Base-by-base conservation (phyloP, 2,113 vertebrate genomes). In the Trachemys scripta region DNA sequence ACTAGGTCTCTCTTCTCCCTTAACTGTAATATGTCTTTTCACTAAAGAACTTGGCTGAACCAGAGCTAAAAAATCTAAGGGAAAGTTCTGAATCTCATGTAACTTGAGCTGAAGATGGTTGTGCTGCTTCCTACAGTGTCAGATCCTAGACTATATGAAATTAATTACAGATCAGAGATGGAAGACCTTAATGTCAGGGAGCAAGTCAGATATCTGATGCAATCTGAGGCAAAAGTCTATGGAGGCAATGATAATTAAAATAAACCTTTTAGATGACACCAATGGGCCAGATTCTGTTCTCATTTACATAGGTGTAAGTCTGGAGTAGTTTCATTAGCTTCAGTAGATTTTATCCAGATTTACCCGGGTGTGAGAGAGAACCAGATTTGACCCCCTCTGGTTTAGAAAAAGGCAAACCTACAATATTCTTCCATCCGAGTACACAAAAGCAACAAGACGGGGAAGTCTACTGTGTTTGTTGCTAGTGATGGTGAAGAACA, bases 71-170 rank as follows among this genome's bases (percentile, higher is more conserved):
- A 87, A 96, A 82, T 94, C 72, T 42, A 87, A 82, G 29, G 29
- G 75, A 84, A 88, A 85, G 49, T 38, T 89, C 62, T 84, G 90
- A 95, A 96, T 85, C 93, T 92, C 89, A 78, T 93, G 82, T 85
- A 85, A 84, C 51, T 92, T 95, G 93, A 95, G 76, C 90, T 91
- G 95, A 96, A 86, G 88, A 90, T 94, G 91, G 93, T 90, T 91
- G 50, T 27, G 57, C 88, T 97, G 91, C 89, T 89, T 97, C 59
- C 95, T 42, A 90, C 94, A 50, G 24, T 96, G 49, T 59, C 90
- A 96, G 84, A 97, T 96, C 93, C 88, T 92, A 97, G 97, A 88
- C 62, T 50, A 84, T 95, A 95, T 97, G 96, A 94, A 97, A 72
- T 53, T 75, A 95, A 97, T 96, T 95, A 97, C 96, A 96, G 90